Percentiles rank a stretch among this genome's conserved stretches.
Evolutionary conservation across 2,888 invertebrate genomes (phyloP).

Genomic region (Xestobium rufovillosum): DNA sequence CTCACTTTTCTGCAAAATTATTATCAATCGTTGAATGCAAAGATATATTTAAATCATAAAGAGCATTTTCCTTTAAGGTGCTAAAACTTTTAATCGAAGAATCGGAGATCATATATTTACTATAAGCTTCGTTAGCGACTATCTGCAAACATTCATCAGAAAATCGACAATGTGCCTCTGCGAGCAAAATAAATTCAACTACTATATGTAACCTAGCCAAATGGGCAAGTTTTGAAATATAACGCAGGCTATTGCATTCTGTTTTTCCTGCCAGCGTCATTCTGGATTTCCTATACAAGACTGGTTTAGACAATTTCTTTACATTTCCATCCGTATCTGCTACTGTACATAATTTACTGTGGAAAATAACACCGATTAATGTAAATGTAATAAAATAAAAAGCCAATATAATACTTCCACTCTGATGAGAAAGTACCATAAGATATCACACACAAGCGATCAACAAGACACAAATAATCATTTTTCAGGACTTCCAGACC

Average conservation of each 20-base stretch:
- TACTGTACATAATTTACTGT: too few relatives aligned
- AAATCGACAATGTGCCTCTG: neutral
- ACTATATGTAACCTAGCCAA: conserved; percentile 1
- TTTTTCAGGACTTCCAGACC: neutral
- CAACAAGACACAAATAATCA: neutral
- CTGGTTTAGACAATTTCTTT: too few relatives aligned
- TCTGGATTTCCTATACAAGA: too few relatives aligned
- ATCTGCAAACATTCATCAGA: neutral
- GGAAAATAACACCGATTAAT: too few relatives aligned
- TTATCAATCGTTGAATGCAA: neutral
- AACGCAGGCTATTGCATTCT: neutral
- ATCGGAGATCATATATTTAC: neutral
- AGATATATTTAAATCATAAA: neutral
- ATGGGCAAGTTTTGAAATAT: neutral
- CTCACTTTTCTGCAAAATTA: too few relatives aligned
- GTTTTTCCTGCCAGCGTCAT: neutral
- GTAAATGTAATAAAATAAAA: too few relatives aligned
- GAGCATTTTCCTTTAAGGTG: neutral
- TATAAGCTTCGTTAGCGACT: neutral
- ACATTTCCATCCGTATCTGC: too few relatives aligned
- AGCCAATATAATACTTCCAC: too few relatives aligned
- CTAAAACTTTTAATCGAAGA: conserved; percentile 1
- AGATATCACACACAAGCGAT: neutral
- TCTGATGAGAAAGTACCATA: conserved; percentile 1
- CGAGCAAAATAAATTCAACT: neutral